Base-by-base conservation (phyloP, 2,113 vertebrate species). In the Phaethornis superciliosus region DNA sequence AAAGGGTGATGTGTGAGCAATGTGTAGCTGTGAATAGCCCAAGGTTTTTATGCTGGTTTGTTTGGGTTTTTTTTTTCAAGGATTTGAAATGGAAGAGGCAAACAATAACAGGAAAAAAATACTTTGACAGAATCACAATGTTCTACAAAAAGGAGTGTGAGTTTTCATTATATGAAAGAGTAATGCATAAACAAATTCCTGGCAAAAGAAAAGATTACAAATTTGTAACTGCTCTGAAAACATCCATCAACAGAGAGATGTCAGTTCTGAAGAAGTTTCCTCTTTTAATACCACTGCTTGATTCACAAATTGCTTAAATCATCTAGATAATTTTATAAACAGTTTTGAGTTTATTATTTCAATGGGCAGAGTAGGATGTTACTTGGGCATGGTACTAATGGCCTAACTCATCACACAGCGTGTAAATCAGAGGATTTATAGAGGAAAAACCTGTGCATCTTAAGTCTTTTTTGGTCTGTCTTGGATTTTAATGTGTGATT, bases 1-100 rank as follows among this genome's bases (percentile, higher is more conserved):
- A 81, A 1, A 89, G 30, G 9, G 37, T 92, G 93, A 92, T 64
- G 62, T 86, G 90, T 77, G 54, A 95, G 68, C 86, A 86, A 74
- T 11, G 33, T 7, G 19, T 49, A 89, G 51, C 9, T 95, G 88
- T 55, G 79, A 95, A 93, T 23, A 91, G 76, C 62, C 81, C 65
- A 82, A 27, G 74, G 75, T 79, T 94, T 79, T 80, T 54, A 35
- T 26, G n/a, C 11, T 40, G 40, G 40, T 10, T 40, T 40, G 9
- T 12, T 12, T 14, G 11, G 24, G 27, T 9, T 11, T 7, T 63
- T 88, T 70, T 71, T 76, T 37, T 20, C 21, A 59, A 90, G 35
- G 33, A 84, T 72, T 87, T 60, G 1, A 81, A 78, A 78, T 28
- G 3, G 42, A 75, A 82, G 49, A 88, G 5, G 27, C n/a, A 94